Evolutionary conservation across 1,140 invertebrate genomes (phyloP), one percentile per base, ranked within the genome.

Genomic region (Eumaeus atala): DNA sequence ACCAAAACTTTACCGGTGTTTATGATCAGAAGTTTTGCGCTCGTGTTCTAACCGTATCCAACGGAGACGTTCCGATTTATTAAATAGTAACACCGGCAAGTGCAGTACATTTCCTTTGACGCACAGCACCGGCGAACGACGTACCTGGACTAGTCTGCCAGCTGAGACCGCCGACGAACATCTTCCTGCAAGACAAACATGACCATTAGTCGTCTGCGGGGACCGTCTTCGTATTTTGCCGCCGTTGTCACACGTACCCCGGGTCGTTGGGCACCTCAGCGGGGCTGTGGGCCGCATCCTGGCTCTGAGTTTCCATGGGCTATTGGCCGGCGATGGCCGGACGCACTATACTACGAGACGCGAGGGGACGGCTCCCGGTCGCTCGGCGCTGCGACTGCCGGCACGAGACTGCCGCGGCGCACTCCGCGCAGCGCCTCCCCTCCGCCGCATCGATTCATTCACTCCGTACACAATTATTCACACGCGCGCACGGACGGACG

Each of bases 101-200:
- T 71, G 77, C 81, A 62, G 70, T 77, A 74, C 78, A 81, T 71
- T 73, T 74, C 73, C 69, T 72, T 59, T 59, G 67, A 58, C 64
- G 64, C 54, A 64, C 56, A 69, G 64, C 60, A 65, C 69, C 70
- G 72, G 63, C 54, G 67, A 56, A 58, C 66, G 68, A 66, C 93
- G 93, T 92, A 98, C 96, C 97, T 93, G 97, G 96, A 92, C 97
- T 98, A 77, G 98, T 99, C 91, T 99, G 97, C 97, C 97, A 99
- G 90, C 96, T 98, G 74, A 99, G 93, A 73, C 98, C 98, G 80
- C 98, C 98, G 90, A 99, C 97, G 92, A 99, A 99, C 97, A 99
- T 99, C 95, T 99, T 99, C 91, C 97, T 98, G 91, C 70, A 96
- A 95, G 83, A 90, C 89, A 89, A 92, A 89, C 82, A 80, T 67